phyloP scores from a whole-genome alignment of 2,113 vertebrate species.

The Phocoena sinus region DNA sequence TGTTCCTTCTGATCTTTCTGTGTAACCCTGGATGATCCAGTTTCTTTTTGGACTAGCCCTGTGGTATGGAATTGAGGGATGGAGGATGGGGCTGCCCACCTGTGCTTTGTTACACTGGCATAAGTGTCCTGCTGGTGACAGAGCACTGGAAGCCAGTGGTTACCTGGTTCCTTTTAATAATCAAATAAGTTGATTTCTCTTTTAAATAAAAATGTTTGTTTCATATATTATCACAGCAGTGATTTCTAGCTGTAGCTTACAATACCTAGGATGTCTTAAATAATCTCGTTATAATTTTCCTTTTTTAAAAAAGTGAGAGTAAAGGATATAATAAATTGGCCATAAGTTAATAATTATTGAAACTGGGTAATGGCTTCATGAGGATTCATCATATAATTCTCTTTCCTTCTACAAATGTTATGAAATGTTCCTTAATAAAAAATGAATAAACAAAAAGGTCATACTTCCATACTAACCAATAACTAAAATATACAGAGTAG shows the following conservation, averaged over 20 bases:
- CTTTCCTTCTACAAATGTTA: background rate
- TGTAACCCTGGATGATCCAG: constrained; percentile 29
- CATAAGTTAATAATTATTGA: background rate
- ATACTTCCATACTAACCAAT: background rate
- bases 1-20: constrained; percentile 39
- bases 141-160: constrained; percentile 1
- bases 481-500: background rate
- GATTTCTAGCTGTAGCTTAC: constrained; percentile 18
- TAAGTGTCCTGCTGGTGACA: background rate
- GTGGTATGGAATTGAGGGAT: background rate
- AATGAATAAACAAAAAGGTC: background rate
- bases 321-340: background rate
- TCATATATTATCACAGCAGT: background rate
- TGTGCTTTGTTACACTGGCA: background rate
- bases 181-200: background rate
- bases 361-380: background rate
- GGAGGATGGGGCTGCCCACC: background rate
- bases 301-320: background rate
- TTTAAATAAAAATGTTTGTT: constrained; percentile 4
- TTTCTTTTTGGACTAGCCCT: constrained; percentile 54
- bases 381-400: background rate
- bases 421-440: constrained; percentile 19
- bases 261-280: background rate
- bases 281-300: background rate
- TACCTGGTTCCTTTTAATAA: background rate